Percentiles rank a stretch among this genome's conserved stretches.
Conservation (phyloP, 2,113 vertebrate genomes). For the Indicator maculatus region DNA sequence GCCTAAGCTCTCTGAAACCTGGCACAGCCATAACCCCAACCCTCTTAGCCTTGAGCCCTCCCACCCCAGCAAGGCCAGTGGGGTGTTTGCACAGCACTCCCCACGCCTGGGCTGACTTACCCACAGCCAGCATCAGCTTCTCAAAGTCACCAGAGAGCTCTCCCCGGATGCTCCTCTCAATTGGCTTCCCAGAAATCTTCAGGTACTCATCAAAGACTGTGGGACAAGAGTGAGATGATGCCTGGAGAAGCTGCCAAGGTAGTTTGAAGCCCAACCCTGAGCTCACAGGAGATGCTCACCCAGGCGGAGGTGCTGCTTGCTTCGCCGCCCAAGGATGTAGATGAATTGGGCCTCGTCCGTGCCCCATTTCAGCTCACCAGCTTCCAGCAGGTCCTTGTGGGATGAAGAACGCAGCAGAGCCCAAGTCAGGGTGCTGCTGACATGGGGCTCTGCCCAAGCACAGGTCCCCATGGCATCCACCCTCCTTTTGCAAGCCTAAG, state of each 20-base stretch:
- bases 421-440: neutral
- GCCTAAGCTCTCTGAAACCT: neutral
- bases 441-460: neutral
- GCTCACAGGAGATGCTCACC: slow-evolving; percentile 74
- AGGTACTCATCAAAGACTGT: slow-evolving; percentile 94
- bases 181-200: slow-evolving; percentile 86
- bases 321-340: slow-evolving; percentile 92
- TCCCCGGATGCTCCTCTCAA: slow-evolving; percentile 91
- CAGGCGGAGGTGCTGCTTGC: slow-evolving; percentile 88
- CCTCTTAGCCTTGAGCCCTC: neutral
- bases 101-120: slow-evolving; percentile 62
- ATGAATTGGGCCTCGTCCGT: slow-evolving; percentile 96
- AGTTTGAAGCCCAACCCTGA: neutral
- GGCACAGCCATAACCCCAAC: neutral
- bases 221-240: neutral
- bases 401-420: neutral
- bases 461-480: fast-evolving
- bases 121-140: slow-evolving; percentile 93
- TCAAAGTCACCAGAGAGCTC: slow-evolving; percentile 97
- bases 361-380: slow-evolving; percentile 93
- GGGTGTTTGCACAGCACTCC: neutral
- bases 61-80: neutral
- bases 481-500: fast-evolving
- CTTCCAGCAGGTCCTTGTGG: slow-evolving; percentile 87
- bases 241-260: neutral